Evolutionary conservation across 2,888 invertebrate species (phyloP), one percentile per base, ranked within the genome.

Genomic region (Chaetogeoica ovagalla): DNA sequence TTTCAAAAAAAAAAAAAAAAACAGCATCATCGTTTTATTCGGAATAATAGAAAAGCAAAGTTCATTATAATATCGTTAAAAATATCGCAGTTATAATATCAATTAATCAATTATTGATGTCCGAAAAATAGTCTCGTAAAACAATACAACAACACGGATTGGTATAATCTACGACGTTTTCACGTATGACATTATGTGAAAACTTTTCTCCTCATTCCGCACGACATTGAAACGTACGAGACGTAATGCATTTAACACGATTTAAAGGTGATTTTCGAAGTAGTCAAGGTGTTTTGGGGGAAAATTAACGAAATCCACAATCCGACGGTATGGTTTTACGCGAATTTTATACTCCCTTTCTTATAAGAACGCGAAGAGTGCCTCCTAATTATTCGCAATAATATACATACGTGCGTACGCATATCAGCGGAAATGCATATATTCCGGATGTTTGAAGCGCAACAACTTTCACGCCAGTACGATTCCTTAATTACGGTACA

Each of bases 401-500:
- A 65, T 74, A 74, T 63, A 30, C 11, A 62, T 52, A 19, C 19
- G 55, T 23, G 8, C 19, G 52, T 23, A n/a, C n/a, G n/a, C n/a
- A n/a, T n/a, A 55, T 63, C 43, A 43, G 43, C 43, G 7, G 43
- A 43, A 73, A 23, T 55, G 63, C 63, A 37, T 37, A 19, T 21
- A 19, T 30, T 30, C 30, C n/a, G n/a, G 30, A 30, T 9, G 7
- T 13, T n/a, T 21, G 63, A 65, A 39, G 21, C 37, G 21, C 55
- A 9, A 19, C 59, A 59, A 69, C 59, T 69, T 76, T 69, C 39
- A 15, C 55, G 39, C 70, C 30, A 70, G 48, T 63, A 55, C 52
- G 48, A 77, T 70, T 79, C 62, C 63, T 79, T 79, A 70, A 79
- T 79, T 70, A 79, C 19, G 30, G 23, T 57, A 66, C 77, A 30